phyloP scores from a whole-genome alignment of 2,888 invertebrate species.

The Suillia variegata region DNA sequence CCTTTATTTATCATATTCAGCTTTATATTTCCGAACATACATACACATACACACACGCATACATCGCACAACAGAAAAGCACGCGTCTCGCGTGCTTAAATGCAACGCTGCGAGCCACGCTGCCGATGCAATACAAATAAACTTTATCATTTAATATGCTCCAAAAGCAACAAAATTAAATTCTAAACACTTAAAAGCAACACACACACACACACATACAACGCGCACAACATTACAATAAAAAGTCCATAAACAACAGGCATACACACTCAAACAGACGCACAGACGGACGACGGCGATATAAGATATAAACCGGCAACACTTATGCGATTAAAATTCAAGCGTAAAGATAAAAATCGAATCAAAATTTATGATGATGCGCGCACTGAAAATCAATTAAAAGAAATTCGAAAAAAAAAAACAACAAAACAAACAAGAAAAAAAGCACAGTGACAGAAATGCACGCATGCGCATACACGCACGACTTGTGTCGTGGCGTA shows the following conservation, averaged over 20 bases:
- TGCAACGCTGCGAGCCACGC: background rate
- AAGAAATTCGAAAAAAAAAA: too few species aligned
- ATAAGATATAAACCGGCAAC: too few species aligned
- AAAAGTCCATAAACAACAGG: background rate
- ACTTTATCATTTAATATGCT: background rate
- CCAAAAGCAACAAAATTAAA: slow-evolving; percentile 13
- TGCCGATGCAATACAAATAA: slow-evolving; percentile 9
- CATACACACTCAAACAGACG: background rate
- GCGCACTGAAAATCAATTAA: slow-evolving; percentile 34
- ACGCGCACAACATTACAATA: slow-evolving; percentile 1
- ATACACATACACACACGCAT: too few species aligned
- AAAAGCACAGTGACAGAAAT: background rate
- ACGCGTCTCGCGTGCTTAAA: too few species aligned
- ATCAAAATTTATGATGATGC: slow-evolving; percentile 32
- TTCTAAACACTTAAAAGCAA: slow-evolving; percentile 17
- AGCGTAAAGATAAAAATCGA: slow-evolving; percentile 27
- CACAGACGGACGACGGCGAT: background rate
- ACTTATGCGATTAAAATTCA: slow-evolving; percentile 10
- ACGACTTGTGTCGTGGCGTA: background rate
- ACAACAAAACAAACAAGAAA: slow-evolving; percentile 14
- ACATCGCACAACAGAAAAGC: too few species aligned
- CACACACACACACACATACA: slow-evolving; percentile 10
- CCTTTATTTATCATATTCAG: too few species aligned
- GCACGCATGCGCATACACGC: background rate
- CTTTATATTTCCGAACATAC: too few species aligned